phyloP scores from a whole-genome alignment of 2,113 vertebrate species.

The Ivindomyrus marchei region DNA sequence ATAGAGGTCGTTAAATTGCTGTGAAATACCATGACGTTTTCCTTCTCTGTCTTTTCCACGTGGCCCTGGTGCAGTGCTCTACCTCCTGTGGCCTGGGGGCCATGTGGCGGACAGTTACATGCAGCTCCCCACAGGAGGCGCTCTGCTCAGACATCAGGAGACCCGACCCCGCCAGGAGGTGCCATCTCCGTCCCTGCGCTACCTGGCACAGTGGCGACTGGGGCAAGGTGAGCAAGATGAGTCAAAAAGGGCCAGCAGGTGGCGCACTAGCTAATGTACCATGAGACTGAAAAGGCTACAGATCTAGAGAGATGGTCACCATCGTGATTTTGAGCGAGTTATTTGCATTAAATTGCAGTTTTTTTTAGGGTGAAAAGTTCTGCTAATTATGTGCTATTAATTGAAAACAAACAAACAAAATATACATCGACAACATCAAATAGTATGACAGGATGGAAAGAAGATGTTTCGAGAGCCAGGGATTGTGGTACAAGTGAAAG shows the following conservation, averaged over 20 bases:
- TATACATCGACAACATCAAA: background rate
- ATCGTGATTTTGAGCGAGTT: background rate
- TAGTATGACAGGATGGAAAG: background rate
- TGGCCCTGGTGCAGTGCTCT: conserved; percentile 69
- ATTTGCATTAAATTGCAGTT: background rate
- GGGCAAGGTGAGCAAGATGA: conserved; percentile 71
- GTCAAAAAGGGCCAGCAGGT: background rate
- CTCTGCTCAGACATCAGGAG: conserved; percentile 68
- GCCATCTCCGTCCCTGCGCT: conserved; percentile 81
- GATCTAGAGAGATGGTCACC: background rate
- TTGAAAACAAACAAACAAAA: background rate
- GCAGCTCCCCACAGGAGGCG: conserved; percentile 64
- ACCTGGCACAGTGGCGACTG: conserved; percentile 79
- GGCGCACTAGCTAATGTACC: background rate
- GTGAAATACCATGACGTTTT: background rate
- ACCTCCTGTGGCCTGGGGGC: conserved; percentile 84
- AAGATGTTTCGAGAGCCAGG: background rate
- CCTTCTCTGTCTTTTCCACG: background rate
- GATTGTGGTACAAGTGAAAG: background rate
- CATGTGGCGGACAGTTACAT: conserved; percentile 75
- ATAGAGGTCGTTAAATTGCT: background rate
- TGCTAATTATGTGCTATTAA: background rate
- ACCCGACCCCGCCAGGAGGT: conserved; percentile 78
- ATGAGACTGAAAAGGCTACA: background rate
- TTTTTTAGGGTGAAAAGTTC: background rate